Percentiles rank a stretch among this genome's conserved stretches.
Evolutionary conservation across 2,797 vertebrate species (phyloP).

Genomic region (Lateolabrax maculatus): DNA sequence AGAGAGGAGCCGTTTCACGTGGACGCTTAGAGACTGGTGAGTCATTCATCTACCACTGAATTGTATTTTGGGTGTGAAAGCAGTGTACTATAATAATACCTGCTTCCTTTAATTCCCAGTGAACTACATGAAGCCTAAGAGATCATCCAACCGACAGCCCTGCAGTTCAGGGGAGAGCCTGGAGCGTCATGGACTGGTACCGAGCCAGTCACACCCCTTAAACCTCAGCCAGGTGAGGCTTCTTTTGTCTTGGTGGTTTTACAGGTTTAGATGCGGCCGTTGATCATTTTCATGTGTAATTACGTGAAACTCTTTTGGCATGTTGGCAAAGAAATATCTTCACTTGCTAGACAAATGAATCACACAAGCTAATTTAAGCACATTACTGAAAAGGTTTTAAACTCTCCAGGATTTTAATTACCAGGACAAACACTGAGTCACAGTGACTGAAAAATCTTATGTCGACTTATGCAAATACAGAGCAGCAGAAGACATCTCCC

Average conservation of each 20-base stretch:
- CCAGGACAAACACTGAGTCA: background rate
- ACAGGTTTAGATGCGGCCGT: rapidly evolving
- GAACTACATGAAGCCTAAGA: constrained; percentile 90
- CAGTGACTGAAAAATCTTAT: background rate
- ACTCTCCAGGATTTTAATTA: background rate
- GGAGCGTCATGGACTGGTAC: constrained; percentile 86
- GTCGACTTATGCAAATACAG: background rate
- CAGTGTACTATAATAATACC: background rate
- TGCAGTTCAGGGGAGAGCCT: constrained; percentile 90
- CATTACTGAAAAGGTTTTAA: background rate
- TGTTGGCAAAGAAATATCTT: background rate
- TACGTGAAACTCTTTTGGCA: background rate
- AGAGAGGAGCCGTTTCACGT: constrained; percentile 75
- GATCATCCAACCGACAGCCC: constrained; percentile 89
- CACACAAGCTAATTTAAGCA: too few species aligned
- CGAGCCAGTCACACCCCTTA: constrained; percentile 92
- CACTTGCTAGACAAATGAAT: background rate
- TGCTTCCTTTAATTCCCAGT: constrained; percentile 50
- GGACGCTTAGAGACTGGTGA: constrained; percentile 73
- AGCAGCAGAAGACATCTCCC: background rate
- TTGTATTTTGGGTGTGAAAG: constrained; percentile 2
- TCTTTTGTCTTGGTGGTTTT: background rate
- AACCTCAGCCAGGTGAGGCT: constrained; percentile 97
- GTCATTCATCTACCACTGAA: background rate
- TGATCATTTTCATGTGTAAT: background rate